A percentile compares a stretch with the other conserved stretches of the same genome.
Conservation (phyloP, 2,797 vertebrate species). For the Hipposideros larvatus region DNA sequence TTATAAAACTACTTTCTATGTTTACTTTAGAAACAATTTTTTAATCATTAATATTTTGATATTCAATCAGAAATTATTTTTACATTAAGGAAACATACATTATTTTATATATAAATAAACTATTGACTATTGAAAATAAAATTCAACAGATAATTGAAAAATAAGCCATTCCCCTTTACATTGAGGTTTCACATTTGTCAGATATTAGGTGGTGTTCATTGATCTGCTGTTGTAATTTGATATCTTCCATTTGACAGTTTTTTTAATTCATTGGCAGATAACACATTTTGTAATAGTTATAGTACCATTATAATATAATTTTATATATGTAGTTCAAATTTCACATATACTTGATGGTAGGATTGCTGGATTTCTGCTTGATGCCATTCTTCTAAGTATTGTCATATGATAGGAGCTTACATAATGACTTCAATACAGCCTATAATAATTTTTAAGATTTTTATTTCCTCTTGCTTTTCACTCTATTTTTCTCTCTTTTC, state of each 20-base stretch:
- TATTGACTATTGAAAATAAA: neutral
- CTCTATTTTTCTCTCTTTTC: neutral
- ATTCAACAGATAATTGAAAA: neutral
- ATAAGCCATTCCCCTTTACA: neutral
- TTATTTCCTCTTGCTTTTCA: neutral
- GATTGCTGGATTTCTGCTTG: neutral
- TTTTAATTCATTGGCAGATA: neutral
- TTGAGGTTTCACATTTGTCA: neutral
- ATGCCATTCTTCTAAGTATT: neutral
- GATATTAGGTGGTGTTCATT: too few species aligned
- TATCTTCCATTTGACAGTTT: neutral
- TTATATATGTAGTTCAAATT: neutral
- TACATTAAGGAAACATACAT: neutral
- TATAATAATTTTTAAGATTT: neutral
- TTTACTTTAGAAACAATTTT: neutral
- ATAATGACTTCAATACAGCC: neutral
- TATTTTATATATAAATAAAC: neutral
- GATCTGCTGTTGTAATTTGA: neutral
- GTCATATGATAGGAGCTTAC: neutral
- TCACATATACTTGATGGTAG: neutral
- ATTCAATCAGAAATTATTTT: neutral
- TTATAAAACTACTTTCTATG: neutral
- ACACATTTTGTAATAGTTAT: neutral
- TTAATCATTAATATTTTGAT: neutral
- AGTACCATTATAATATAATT: neutral